Conservation (phyloP, 2,797 vertebrate species). For the Calcarius lapponicus region DNA sequence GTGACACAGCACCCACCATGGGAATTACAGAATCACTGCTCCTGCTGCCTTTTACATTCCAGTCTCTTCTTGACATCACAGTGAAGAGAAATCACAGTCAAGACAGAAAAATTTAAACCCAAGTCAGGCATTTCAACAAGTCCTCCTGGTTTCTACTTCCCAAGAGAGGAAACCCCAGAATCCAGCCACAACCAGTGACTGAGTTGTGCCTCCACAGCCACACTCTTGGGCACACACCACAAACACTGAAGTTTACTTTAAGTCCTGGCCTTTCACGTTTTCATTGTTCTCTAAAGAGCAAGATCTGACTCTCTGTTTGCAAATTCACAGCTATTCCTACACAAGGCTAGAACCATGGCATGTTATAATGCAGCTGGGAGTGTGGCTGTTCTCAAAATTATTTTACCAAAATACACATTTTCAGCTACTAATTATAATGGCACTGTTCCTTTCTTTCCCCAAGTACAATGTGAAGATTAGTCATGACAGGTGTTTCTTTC, state of each 20-base stretch:
- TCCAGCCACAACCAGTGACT: neutral
- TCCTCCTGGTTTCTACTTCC: neutral
- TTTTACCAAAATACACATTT: constrained; percentile 11
- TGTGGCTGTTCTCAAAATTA: neutral
- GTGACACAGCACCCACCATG: neutral
- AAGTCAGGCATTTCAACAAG: neutral
- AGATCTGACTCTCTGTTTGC: neutral
- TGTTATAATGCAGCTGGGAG: neutral
- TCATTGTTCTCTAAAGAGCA: neutral
- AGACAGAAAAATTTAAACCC: neutral
- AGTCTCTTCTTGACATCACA: neutral
- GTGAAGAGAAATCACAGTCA: neutral
- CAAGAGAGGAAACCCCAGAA: neutral
- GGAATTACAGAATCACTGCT: neutral
- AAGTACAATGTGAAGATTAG: neutral
- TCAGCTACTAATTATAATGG: neutral
- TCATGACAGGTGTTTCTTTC: neutral
- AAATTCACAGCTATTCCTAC: neutral
- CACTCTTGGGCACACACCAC: neutral
- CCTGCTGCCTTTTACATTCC: neutral
- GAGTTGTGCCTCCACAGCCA: neutral
- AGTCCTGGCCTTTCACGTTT: neutral
- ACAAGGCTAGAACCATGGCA: neutral
- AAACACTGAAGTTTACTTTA: neutral
- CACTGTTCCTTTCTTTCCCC: neutral